phyloP scores from a whole-genome alignment of 2,888 invertebrate species.

The Drosophila kambysellisi region DNA sequence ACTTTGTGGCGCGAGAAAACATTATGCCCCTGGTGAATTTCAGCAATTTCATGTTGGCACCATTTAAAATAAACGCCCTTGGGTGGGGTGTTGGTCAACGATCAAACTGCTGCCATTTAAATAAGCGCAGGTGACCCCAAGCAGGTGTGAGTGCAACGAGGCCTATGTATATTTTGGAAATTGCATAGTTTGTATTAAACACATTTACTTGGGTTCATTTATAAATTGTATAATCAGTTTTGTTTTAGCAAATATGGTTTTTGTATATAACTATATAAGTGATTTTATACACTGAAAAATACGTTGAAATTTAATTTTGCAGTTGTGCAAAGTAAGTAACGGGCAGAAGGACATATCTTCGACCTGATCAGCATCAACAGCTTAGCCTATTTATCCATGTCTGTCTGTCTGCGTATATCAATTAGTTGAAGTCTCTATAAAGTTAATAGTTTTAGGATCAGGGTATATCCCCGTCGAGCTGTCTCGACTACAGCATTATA shows the following conservation, averaged over 20 bases:
- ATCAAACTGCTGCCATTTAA: conserved; percentile 4
- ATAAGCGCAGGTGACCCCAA: neutral
- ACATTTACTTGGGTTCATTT: neutral
- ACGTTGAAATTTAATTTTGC: neutral
- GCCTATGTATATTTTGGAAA: neutral
- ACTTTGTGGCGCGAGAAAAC: conserved; percentile 51
- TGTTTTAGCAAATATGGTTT: neutral
- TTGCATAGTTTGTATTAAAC: neutral
- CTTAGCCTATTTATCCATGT: neutral
- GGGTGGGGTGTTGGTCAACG: conserved; percentile 24
- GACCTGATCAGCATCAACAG: neutral
- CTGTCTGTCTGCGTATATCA: neutral
- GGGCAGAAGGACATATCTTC: neutral
- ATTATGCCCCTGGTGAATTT: conserved; percentile 48
- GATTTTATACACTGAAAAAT: neutral
- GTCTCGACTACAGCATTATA: no score
- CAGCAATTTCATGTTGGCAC: conserved; percentile 51
- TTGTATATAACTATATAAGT: no score
- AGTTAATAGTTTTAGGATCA: neutral
- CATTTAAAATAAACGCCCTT: conserved; percentile 36
- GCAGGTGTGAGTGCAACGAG: neutral
- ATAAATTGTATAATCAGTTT: neutral
- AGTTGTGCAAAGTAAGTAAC: neutral
- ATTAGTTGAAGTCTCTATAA: neutral
- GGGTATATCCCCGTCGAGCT: neutral